A percentile compares a stretch with the other conserved stretches of the same genome.
phyloP scores from a whole-genome alignment of 1,140 invertebrate species.

The Aphis craccivora region DNA sequence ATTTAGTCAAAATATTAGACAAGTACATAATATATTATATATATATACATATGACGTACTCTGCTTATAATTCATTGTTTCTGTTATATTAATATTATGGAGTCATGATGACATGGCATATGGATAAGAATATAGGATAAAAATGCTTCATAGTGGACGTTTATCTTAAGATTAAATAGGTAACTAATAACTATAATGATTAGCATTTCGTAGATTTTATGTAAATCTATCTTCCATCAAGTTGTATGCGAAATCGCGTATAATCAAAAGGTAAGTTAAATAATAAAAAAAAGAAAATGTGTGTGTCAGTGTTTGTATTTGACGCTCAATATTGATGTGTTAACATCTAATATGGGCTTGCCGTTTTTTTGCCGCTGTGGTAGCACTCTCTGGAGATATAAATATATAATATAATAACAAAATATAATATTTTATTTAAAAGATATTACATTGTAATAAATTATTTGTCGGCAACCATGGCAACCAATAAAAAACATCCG shows the following conservation, averaged over 20 bases:
- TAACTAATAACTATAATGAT: no score
- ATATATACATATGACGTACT: neutral
- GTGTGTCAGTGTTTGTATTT: no score
- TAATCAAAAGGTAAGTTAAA: neutral
- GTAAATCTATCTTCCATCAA: neutral
- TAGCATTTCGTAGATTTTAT: neutral
- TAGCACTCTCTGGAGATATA: no score
- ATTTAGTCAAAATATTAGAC: neutral
- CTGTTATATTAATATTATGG: neutral
- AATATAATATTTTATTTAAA: no score
- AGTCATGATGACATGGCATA: neutral
- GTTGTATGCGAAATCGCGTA: neutral
- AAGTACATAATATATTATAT: neutral
- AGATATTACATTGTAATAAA: no score
- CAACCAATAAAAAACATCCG: no score
- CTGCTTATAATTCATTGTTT: neutral
- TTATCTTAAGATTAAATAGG: neutral
- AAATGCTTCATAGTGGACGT: neutral
- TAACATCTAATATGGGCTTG: no score
- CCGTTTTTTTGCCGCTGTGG: no score
- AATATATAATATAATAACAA: no score
- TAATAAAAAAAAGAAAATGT: no score
- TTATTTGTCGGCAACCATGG: no score
- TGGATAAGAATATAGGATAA: neutral
- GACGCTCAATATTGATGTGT: no score